phyloP scores from a whole-genome alignment of 2,797 vertebrate species.

The Neosilurus mollespiculum region DNA sequence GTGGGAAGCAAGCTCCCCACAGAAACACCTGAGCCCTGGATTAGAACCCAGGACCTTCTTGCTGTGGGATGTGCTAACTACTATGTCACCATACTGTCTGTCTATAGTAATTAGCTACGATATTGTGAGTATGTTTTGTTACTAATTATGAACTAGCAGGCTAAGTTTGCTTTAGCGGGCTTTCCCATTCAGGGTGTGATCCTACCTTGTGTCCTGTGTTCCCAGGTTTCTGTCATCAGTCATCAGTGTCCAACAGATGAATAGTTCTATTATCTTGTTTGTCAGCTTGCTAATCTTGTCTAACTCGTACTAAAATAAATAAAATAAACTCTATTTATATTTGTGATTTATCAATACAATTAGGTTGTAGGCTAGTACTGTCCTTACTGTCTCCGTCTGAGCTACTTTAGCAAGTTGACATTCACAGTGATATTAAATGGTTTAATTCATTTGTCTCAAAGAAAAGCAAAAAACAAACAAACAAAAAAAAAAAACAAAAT shows the following conservation, averaged over 20 bases:
- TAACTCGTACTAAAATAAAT: background rate
- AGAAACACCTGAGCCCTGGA: too few relatives aligned
- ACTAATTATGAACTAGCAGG: too few relatives aligned
- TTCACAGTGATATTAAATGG: background rate
- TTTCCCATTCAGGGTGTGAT: background rate
- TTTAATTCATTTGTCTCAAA: background rate
- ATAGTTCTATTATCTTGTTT: background rate
- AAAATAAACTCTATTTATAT: background rate
- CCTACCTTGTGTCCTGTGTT: background rate
- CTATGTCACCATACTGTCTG: too few relatives aligned
- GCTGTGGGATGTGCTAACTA: too few relatives aligned
- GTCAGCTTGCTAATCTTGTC: background rate
- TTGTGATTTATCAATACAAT: background rate
- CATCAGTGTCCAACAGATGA: background rate
- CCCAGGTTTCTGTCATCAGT: background rate
- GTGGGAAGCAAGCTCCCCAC: too few relatives aligned
- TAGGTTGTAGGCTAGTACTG: background rate
- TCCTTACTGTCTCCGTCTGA: background rate
- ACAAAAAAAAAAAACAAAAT: too few relatives aligned
- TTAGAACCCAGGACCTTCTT: too few relatives aligned
- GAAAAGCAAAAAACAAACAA: too few relatives aligned
- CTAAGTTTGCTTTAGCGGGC: background rate
- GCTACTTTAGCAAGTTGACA: background rate
- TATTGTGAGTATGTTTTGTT: background rate
- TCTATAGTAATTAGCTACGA: background rate